These are phyloP conservation scores for Lottia scabra DNA, from an alignment of 2,888 invertebrate species.

Conservation along the genomic window DNA sequence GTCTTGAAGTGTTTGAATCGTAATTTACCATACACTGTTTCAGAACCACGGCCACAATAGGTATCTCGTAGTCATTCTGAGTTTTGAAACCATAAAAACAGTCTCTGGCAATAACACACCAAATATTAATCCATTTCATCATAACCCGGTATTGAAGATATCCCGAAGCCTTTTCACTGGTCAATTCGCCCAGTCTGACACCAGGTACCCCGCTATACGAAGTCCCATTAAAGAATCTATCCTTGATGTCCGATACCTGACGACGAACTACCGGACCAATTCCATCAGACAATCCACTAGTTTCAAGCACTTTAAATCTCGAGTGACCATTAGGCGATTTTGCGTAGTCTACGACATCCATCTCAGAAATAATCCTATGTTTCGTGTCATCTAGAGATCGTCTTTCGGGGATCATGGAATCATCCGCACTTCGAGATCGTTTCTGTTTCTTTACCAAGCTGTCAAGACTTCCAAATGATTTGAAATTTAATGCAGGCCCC, in stretches of 20 bases:
- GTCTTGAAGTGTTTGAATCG: conserved; percentile 38
- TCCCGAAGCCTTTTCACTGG: conserved; percentile 4
- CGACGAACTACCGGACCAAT: conserved; percentile 39
- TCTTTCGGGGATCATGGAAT: conserved; percentile 17
- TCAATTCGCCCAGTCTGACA: conserved; percentile 22
- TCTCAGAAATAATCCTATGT: not conserved
- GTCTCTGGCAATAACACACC: conserved; percentile 54
- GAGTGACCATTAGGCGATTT: not conserved
- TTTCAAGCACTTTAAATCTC: not conserved
- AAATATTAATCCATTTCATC: conserved; percentile 49
- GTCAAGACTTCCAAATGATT: conserved; percentile 47
- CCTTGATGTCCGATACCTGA: conserved; percentile 52
- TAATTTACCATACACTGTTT: conserved; percentile 47
- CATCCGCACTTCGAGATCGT: conserved; percentile 32
- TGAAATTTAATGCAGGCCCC: conserved; percentile 35
- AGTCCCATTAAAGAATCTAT: conserved; percentile 40
- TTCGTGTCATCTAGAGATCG: conserved; percentile 28
- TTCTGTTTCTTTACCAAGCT: conserved; percentile 39
- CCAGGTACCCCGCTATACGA: conserved; percentile 18
- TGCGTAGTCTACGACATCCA: not conserved
- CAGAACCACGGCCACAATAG: conserved; percentile 42
- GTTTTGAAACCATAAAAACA: conserved; percentile 55
- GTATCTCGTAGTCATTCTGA: conserved; percentile 40
- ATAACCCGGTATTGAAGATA: conserved; percentile 41
- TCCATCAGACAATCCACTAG: conserved; percentile 27